Base-by-base conservation (phyloP, 2,888 invertebrate species). In the Cryptocheilus praepositus region DNA sequence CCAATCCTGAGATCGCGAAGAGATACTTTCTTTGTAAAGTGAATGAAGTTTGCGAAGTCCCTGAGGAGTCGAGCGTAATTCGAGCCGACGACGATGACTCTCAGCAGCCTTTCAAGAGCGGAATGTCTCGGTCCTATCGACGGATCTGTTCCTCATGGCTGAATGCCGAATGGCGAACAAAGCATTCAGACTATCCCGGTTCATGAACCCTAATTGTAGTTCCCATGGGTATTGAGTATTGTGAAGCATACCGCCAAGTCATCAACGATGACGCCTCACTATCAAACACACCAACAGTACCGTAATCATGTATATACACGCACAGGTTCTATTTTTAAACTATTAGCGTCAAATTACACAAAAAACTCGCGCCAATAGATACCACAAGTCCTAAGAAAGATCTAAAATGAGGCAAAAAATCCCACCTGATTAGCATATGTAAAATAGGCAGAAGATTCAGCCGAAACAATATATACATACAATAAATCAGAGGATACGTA, bases 201-300 rank as follows among this genome's bases (percentile, higher is more conserved):
- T 51, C 46, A 63, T 66, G 62, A 57, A 64, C 61, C 68, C 64
- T 73, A 77, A 79, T 79, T 70, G 67, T 60, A 62, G 73, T 76
- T 76, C 74, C 77, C 76, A 74, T 70, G 70, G 61, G 63, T 60
- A 57, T 25, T 62, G 63, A 74, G 63, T 60, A 57, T 25, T 62
- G 63, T 71, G 8, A 70, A 68, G 68, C 70, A 66, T 73, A 76
- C 63, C 71, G 69, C 57, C 58, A 46, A 73, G 76, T 76, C 73
- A 76, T 73, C 36, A 11, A 36, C 36, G 36, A 36, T 36, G 36
- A 36, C 36, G 3, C 4, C 36, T 1, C 36, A 11, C 36, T 11
- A 11, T 7, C 1, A 36, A 36, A 11, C 7, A 36, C 36, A 7
- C 28, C 4, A 5, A n/a, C n/a, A n/a, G 36, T 11, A 36, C 36